Evolutionary conservation across 2,113 vertebrate species (phyloP).

Genomic region (Panthera leo): DNA sequence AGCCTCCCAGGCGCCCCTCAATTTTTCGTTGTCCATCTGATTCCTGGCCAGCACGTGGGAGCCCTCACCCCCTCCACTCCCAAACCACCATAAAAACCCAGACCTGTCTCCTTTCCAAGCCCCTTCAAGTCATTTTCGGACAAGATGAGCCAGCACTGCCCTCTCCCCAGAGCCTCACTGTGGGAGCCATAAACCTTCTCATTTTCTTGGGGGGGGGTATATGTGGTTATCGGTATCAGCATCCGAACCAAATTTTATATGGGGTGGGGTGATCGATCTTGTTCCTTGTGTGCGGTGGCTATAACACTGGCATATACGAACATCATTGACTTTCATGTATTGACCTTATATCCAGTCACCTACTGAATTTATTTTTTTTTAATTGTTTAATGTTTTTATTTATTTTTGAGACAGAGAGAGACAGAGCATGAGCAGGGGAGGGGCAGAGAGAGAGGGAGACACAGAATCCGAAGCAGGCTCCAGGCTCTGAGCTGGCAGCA

Average conservation of each 20-base stretch:
- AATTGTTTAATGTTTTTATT: too few species aligned
- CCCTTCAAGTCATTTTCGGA: not conserved
- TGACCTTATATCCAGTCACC: not conserved
- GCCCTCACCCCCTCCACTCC: not conserved
- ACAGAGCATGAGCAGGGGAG: too few species aligned
- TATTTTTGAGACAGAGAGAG: too few species aligned
- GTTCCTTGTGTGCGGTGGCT: not conserved
- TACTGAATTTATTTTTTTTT: not conserved
- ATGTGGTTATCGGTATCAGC: accelerated
- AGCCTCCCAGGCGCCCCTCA: too few species aligned
- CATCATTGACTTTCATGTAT: accelerated
- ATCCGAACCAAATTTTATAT: not conserved
- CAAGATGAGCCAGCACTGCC: not conserved
- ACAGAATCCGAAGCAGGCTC: too few species aligned
- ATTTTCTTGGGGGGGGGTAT: not conserved
- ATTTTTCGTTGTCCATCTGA: too few species aligned
- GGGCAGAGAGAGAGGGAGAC: too few species aligned
- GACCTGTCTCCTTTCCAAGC: too few species aligned
- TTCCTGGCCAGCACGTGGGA: not conserved
- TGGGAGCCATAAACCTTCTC: not conserved
- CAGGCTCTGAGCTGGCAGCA: too few species aligned
- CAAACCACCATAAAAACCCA: too few species aligned
- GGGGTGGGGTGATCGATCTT: accelerated
- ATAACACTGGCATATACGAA: not conserved
- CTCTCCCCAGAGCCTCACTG: not conserved